Percentiles rank a stretch among this genome's conserved stretches.
phyloP scores from a whole-genome alignment of 2,888 invertebrate genomes.

The Bimastos eiseni region DNA sequence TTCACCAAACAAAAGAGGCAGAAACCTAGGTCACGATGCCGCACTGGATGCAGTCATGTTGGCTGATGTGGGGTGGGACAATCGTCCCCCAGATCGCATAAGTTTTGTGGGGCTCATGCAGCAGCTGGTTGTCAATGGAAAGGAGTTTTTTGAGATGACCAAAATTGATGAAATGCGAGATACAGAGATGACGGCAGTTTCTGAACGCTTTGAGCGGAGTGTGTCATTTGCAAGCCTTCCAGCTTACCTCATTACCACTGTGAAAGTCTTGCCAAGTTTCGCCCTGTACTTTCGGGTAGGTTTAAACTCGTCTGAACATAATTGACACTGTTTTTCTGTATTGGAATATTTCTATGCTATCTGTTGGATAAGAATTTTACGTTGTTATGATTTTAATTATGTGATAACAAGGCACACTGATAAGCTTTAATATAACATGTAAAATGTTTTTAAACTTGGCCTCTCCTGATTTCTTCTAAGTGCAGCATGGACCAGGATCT shows the following conservation, averaged over 20 bases:
- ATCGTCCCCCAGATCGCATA: constrained; percentile 3
- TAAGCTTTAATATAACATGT: neutral
- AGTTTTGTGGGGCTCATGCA: constrained; percentile 84
- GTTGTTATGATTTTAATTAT: neutral
- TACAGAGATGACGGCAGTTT: constrained; percentile 14
- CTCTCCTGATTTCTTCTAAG: neutral
- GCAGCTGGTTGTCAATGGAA: constrained; percentile 86
- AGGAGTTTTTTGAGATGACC: constrained; percentile 78
- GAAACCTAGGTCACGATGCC: neutral
- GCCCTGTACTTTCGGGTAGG: constrained; percentile 19
- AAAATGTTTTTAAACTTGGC: neutral
- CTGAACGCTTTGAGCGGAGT: neutral
- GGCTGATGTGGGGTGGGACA: neutral
- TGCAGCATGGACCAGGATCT: neutral
- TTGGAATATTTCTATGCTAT: neutral
- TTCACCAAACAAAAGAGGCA: neutral
- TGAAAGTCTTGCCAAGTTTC: neutral
- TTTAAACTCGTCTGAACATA: neutral
- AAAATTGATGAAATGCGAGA: constrained; percentile 57
- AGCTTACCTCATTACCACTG: neutral
- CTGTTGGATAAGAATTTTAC: neutral
- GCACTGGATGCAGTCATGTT: neutral
- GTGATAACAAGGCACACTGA: neutral
- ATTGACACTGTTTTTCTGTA: neutral
- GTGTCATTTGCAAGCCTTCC: neutral